Evolutionary conservation across 2,113 vertebrate genomes (phyloP).

Genomic region (Varanus komodoensis): DNA sequence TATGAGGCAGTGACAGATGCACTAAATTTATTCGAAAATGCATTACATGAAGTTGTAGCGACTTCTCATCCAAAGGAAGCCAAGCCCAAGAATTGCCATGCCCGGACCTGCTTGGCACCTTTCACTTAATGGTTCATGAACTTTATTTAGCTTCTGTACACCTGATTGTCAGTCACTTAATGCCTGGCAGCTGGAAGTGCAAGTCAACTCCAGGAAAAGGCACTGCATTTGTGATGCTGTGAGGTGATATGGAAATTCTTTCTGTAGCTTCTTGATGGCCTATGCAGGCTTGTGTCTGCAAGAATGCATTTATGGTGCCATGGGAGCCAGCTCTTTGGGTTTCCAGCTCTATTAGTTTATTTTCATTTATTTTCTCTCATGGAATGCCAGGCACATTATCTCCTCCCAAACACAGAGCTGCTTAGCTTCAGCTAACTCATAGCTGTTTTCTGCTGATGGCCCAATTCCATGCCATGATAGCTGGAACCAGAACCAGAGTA

Average conservation of each 20-base stretch:
- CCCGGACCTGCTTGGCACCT: neutral
- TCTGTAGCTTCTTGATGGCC: neutral
- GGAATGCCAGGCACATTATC: too few relatives aligned
- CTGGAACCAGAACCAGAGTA: neutral
- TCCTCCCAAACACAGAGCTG: neutral
- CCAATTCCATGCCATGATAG: neutral
- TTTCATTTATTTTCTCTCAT: neutral
- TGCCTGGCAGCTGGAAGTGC: neutral
- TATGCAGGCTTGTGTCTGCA: neutral
- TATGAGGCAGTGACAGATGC: too few relatives aligned
- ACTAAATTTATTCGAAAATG: too few relatives aligned
- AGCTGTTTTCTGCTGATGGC: neutral
- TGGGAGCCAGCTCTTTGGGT: neutral
- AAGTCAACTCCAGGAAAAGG: neutral
- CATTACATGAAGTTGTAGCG: neutral
- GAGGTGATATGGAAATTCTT: neutral
- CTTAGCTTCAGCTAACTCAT: neutral
- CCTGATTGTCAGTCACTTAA: neutral
- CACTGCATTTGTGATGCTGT: neutral
- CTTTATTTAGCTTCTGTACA: too few relatives aligned
- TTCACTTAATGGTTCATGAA: neutral
- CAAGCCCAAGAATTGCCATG: neutral
- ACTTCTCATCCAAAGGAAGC: too few relatives aligned
- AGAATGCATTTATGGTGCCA: too few relatives aligned
- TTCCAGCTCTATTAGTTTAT: neutral